phyloP scores from a whole-genome alignment of 2,797 vertebrate species.

The Gymnopithys bicolor region DNA sequence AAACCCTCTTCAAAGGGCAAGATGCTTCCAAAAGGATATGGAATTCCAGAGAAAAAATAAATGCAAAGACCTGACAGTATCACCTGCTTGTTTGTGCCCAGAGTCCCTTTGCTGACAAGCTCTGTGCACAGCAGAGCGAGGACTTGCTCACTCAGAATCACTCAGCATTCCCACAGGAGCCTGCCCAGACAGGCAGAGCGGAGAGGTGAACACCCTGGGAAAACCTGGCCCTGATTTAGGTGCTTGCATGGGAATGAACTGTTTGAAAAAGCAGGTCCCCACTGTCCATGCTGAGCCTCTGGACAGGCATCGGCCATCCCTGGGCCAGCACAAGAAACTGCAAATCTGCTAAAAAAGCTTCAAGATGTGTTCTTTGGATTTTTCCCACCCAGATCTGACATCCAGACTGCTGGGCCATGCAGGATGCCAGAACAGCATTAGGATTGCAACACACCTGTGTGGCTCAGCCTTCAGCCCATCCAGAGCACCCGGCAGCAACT shows the following conservation, averaged over 20 bases:
- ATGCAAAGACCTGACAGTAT: background rate
- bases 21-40: background rate
- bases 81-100: background rate
- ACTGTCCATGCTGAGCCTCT: background rate
- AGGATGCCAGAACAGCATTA: fast-evolving
- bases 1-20: background rate
- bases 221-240: background rate
- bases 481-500: background rate
- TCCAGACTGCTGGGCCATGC: fast-evolving
- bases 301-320: background rate
- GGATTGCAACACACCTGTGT: background rate
- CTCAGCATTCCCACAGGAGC: background rate
- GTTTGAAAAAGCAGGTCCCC: background rate
- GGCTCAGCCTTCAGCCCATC: background rate
- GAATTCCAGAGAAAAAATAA: background rate
- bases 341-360: background rate
- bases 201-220: background rate
- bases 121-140: background rate
- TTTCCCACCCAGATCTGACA: background rate
- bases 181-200: background rate
- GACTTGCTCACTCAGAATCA: background rate
- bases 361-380: background rate
- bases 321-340: background rate
- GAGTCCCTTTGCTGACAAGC: background rate
- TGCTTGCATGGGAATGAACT: background rate